Conservation (phyloP, 2,113 vertebrate genomes). For the Tautogolabrus adspersus region DNA sequence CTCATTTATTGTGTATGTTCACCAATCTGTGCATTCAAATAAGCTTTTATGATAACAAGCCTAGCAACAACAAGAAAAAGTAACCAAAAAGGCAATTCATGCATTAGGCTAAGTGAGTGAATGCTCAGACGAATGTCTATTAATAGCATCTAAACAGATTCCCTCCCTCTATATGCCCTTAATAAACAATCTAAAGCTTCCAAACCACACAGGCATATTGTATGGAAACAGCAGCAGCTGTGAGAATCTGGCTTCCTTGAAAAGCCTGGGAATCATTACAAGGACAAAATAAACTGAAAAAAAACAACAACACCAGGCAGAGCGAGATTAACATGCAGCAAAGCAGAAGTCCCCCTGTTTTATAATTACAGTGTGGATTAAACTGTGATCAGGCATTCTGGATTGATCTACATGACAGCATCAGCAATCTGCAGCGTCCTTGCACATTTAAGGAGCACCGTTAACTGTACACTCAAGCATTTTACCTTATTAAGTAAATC, state of each 20-base stretch:
- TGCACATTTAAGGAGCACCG: slow-evolving; percentile 18
- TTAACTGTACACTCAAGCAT: slow-evolving; percentile 46
- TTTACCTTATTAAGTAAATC: slow-evolving; percentile 67
- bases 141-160: slow-evolving; percentile 8
- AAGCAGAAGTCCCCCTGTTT: slow-evolving; percentile 48
- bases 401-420: slow-evolving; percentile 61
- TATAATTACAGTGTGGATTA: slow-evolving; percentile 65
- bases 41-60: not conserved
- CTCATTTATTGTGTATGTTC: not conserved
- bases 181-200: slow-evolving; percentile 29
- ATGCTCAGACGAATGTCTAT: not conserved
- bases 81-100: not conserved
- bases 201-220: slow-evolving; percentile 10
- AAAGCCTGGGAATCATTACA: slow-evolving; percentile 58
- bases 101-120: not conserved
- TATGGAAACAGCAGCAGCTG: slow-evolving; percentile 25
- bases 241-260: slow-evolving; percentile 67
- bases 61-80: not conserved
- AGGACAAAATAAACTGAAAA: not conserved
- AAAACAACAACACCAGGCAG: slow-evolving; percentile 12
- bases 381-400: slow-evolving; percentile 51
- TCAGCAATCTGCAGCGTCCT: slow-evolving; percentile 36
- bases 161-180: not conserved
- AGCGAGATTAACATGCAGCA: slow-evolving; percentile 50
- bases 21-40: slow-evolving; percentile 7